A percentile compares a stretch with the other conserved stretches of the same genome.
Evolutionary conservation across 2,113 vertebrate species (phyloP).

Genomic region (Prinia subflava): DNA sequence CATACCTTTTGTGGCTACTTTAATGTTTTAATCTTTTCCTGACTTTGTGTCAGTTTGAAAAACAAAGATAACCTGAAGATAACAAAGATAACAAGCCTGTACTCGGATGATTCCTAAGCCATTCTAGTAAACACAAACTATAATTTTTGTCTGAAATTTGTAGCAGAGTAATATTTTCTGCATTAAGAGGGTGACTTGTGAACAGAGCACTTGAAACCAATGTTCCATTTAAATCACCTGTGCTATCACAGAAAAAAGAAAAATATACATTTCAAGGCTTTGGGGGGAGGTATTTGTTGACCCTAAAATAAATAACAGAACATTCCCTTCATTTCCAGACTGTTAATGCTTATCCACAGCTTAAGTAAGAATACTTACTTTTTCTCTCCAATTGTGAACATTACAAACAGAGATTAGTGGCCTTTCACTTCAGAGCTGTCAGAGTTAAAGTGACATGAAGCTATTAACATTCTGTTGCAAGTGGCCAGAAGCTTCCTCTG

Average conservation of each 20-base stretch:
- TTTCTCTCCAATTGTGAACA: constrained; percentile 61
- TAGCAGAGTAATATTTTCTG: background rate
- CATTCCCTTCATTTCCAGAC: constrained; percentile 76
- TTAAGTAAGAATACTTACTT: constrained; percentile 73
- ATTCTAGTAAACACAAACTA: background rate
- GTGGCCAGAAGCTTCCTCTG: constrained; percentile 70
- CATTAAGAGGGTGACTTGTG: background rate
- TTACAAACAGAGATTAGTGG: constrained; percentile 76
- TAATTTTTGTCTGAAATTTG: background rate
- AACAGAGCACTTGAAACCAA: background rate
- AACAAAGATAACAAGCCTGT: background rate
- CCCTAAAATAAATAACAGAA: constrained; percentile 59
- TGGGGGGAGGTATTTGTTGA: background rate
- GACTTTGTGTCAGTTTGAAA: background rate
- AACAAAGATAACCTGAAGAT: background rate
- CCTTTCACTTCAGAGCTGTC: constrained; percentile 82
- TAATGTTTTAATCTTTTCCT: background rate
- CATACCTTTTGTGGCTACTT: background rate
- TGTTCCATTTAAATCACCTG: constrained; percentile 43
- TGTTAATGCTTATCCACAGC: constrained; percentile 64
- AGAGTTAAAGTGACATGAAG: constrained; percentile 77
- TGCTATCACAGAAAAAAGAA: background rate
- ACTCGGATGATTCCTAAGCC: background rate
- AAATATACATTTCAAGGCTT: background rate
- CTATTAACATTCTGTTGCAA: constrained; percentile 87